A percentile compares a stretch with the other conserved stretches of the same genome.
phyloP scores from a whole-genome alignment of 2,797 vertebrate genomes.

The Eospalax fontanierii region DNA sequence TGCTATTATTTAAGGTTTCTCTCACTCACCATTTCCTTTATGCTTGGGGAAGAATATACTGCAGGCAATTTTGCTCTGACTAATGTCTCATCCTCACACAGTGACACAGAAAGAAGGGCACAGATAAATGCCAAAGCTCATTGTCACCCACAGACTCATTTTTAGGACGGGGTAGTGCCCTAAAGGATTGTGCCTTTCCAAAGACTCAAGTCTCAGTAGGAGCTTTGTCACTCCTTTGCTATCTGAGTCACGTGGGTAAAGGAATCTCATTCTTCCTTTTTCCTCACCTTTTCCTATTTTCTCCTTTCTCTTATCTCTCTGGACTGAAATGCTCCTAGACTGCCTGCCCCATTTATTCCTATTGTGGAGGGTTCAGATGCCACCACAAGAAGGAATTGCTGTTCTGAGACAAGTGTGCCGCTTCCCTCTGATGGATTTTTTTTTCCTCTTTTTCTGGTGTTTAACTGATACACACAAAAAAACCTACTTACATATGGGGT shows the following conservation, averaged over 20 bases:
- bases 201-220: background rate
- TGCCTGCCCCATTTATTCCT: background rate
- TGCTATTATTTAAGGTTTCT: conserved; percentile 43
- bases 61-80: conserved; percentile 23
- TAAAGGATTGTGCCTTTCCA: background rate
- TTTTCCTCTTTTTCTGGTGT: background rate
- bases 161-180: background rate
- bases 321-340: background rate
- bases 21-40: conserved; percentile 24
- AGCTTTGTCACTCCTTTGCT: background rate
- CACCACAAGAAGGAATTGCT: background rate
- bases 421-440: background rate
- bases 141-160: background rate
- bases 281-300: background rate
- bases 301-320: conserved; percentile 27
- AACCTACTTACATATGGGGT: background rate
- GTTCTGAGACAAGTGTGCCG: background rate
- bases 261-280: conserved; percentile 1
- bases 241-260: background rate
- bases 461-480: background rate
- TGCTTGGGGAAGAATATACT: conserved; percentile 42
- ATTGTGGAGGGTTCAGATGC: background rate
- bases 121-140: conserved; percentile 32
- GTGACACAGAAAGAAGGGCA: conserved; percentile 25
- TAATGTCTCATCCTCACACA: background rate